Evolutionary conservation across 2,888 invertebrate species (phyloP).

Genomic region (Synergus itoensis): DNA sequence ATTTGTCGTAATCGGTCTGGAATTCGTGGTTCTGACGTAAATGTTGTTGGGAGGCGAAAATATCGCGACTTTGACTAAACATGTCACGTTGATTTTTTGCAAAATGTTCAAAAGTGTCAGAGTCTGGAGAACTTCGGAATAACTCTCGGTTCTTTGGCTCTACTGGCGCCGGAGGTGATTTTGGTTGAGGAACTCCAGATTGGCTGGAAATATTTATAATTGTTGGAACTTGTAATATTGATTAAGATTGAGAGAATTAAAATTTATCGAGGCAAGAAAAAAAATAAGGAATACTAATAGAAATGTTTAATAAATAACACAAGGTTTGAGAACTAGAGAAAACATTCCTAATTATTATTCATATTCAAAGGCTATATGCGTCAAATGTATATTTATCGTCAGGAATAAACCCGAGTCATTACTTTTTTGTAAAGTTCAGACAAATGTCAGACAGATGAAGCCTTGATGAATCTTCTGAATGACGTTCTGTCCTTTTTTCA

Average conservation of each 20-base stretch:
- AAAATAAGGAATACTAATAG: neutral
- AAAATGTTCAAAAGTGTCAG: conserved; percentile 73
- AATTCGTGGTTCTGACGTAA: conserved; percentile 70
- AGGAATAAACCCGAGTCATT: neutral
- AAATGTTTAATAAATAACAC: neutral
- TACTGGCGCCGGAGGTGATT: conserved; percentile 84
- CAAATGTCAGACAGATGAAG: neutral
- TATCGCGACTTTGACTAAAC: conserved; percentile 74
- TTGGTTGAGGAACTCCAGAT: conserved; percentile 80
- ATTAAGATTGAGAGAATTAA: neutral
- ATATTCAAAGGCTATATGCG: neutral
- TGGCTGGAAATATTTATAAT: conserved; percentile 67
- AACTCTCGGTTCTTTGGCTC: conserved; percentile 79
- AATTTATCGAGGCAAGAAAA: neutral
- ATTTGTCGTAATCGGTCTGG: conserved; percentile 63
- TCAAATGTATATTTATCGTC: conserved; percentile 1
- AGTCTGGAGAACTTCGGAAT: conserved; percentile 73
- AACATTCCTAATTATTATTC: neutral
- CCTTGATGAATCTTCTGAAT: neutral
- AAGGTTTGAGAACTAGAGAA: neutral
- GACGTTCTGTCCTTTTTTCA: neutral
- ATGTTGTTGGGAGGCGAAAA: conserved; percentile 73
- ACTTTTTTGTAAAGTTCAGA: neutral
- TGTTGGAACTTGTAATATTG: neutral
- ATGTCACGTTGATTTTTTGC: conserved; percentile 74